Conservation (phyloP, 2,888 invertebrate species). For the Unio pictorum region DNA sequence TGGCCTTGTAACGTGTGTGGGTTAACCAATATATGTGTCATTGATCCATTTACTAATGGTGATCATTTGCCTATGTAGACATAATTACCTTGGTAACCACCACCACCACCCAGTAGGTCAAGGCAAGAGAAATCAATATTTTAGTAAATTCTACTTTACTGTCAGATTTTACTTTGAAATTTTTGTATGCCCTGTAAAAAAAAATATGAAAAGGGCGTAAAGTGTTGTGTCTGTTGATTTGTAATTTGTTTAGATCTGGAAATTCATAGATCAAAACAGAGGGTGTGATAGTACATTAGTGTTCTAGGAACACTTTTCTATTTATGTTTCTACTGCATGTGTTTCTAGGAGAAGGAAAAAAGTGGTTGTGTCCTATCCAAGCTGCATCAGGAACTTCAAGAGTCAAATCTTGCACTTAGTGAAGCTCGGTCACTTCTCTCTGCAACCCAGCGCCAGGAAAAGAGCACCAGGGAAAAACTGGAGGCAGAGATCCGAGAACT, state of each 20-base stretch:
- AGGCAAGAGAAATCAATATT: no score
- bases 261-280: background rate
- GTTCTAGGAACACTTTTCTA: background rate
- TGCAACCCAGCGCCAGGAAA: constrained; percentile 66
- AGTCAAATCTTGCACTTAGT: constrained; percentile 57
- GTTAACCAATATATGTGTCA: background rate
- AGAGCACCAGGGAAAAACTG: constrained; percentile 44
- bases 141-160: no score
- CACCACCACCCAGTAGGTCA: no score
- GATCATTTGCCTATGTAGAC: background rate
- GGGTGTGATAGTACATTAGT: background rate
- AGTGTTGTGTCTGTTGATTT: no score
- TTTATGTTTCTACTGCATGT: constrained; percentile 3
- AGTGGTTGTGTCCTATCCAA: constrained; percentile 39
- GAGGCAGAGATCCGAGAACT: constrained; percentile 40
- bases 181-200: no score
- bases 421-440: constrained; percentile 55
- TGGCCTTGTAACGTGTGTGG: no score
- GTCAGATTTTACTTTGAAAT: no score
- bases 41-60: background rate
- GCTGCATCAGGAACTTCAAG: constrained; percentile 75
- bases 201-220: no score
- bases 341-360: constrained; percentile 36
- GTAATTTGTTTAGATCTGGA: no score
- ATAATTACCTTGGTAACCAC: no score